A percentile compares a stretch with the other conserved stretches of the same genome.
These are phyloP conservation scores for Ispidina lecontei DNA, from an alignment of 2,797 vertebrate genomes.

Conservation along the genomic window DNA sequence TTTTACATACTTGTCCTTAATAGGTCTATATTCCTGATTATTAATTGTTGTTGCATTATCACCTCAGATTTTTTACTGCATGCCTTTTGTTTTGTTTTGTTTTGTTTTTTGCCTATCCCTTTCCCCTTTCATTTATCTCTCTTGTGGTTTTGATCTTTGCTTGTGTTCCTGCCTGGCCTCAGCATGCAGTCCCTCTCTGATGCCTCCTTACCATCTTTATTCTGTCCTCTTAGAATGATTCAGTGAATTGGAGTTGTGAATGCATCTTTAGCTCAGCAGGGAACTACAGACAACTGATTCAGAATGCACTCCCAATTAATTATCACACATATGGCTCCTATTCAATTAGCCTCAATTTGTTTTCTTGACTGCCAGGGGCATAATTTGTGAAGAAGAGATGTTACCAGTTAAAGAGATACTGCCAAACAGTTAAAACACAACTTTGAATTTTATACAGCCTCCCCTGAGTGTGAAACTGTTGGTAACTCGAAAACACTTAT, in stretches of 20 bases:
- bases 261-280: conserved; percentile 38
- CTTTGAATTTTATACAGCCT: conserved; percentile 11
- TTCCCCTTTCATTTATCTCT: neutral
- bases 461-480: neutral
- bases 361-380: conserved; percentile 54
- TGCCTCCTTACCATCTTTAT: conserved; percentile 38
- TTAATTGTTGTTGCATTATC: neutral
- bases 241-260: conserved; percentile 42
- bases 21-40: neutral
- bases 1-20: neutral
- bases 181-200: conserved; percentile 24
- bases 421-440: conserved; percentile 16
- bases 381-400: conserved; percentile 42
- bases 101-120: neutral
- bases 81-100: neutral
- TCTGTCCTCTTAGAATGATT: conserved; percentile 42
- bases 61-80: neutral
- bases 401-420: conserved; percentile 40
- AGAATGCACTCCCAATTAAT: conserved; percentile 58
- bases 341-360: conserved; percentile 63
- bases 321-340: conserved; percentile 61
- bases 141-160: conserved; percentile 28
- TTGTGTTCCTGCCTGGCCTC: conserved; percentile 30
- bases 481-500: neutral
- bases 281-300: conserved; percentile 40